Conservation (phyloP, 2,797 vertebrate species). For the Nyctalus aviator region DNA sequence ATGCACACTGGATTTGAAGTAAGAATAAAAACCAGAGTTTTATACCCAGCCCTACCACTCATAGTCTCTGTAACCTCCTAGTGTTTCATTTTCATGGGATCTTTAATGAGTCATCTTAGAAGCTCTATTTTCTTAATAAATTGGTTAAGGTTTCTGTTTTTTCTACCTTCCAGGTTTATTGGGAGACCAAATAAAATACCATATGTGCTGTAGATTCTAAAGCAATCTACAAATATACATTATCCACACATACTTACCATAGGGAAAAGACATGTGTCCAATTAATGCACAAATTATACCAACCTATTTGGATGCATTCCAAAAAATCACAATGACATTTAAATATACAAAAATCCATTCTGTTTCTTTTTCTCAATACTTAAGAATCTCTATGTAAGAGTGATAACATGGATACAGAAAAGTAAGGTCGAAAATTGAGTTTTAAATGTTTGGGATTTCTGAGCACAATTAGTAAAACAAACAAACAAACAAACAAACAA, state of each 20-base stretch:
- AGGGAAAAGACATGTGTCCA: neutral
- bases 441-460: slow-evolving; percentile 40
- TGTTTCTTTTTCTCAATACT: neutral
- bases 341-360: slow-evolving; percentile 22
- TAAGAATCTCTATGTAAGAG: neutral
- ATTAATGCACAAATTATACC: neutral
- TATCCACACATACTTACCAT: neutral
- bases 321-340: neutral
- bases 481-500: too few species aligned
- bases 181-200: neutral
- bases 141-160: neutral
- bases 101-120: neutral
- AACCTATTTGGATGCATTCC: neutral
- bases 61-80: neutral
- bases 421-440: neutral
- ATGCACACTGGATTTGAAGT: neutral
- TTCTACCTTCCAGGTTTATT: neutral
- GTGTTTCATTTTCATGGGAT: neutral
- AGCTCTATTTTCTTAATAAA: neutral
- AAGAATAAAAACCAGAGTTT: neutral
- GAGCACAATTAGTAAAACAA: neutral
- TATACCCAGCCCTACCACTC: neutral
- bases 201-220: neutral
- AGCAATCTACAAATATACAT: neutral
- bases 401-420: neutral